phyloP scores from a whole-genome alignment of 2,888 invertebrate genomes.

The Hybos culiciformis region DNA sequence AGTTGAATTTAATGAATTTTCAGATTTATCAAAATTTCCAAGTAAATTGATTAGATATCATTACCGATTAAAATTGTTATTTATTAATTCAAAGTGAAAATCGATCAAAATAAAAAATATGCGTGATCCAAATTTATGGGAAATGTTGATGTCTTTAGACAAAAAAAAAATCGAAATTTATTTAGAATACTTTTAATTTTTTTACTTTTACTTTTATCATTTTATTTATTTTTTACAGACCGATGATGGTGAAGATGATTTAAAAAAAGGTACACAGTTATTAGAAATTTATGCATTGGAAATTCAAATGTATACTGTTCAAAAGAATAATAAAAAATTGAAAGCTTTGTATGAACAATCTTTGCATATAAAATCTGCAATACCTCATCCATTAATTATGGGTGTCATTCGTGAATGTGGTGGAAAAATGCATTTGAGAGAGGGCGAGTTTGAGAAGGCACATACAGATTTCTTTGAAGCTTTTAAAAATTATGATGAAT shows the following conservation, averaged over 20 bases:
- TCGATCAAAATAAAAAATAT: no score
- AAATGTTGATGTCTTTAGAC: no score
- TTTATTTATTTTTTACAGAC: constrained; percentile 44
- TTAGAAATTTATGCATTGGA: constrained; percentile 97
- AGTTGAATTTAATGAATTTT: constrained; percentile 1
- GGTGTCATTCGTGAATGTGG: constrained; percentile 99
- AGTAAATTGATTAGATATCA: no score
- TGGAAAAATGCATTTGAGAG: constrained; percentile 97
- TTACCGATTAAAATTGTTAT: no score
- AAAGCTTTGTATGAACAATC: constrained; percentile 96
- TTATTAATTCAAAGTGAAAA: no score
- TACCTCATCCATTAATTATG: constrained; percentile 99
- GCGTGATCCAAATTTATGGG: no score
- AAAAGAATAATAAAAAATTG: constrained; percentile 97
- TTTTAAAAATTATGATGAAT: constrained; percentile 99
- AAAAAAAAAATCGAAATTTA: no score
- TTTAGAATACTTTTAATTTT: no score
- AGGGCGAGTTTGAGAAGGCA: constrained; percentile 97
- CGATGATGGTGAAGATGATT: constrained; percentile 93
- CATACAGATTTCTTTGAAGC: constrained; percentile 99
- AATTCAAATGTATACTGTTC: constrained; percentile 99
- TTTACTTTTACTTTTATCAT: constrained; percentile 6
- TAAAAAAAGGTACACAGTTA: constrained; percentile 94
- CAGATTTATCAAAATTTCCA: not conserved
- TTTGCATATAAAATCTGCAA: constrained; percentile 95